Evolutionary conservation across 23 tunicate species (phyloP).

Genomic region (Trididemnum miniatum): DNA sequence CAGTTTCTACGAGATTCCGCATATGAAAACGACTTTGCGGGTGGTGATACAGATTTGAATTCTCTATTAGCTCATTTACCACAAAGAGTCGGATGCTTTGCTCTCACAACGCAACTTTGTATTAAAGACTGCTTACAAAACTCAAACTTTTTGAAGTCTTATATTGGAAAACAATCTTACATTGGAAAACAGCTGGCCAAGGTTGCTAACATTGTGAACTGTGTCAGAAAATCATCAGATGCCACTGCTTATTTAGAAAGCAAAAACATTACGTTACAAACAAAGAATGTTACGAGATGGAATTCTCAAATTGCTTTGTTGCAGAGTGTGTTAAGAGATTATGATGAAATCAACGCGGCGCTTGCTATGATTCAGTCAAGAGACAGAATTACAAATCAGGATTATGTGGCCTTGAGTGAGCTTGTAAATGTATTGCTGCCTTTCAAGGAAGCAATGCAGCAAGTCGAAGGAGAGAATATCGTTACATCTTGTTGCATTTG

Average conservation of each 20-base stretch:
- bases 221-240: conserved; percentile 18
- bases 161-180: too few species aligned
- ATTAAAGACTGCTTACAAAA: conserved; percentile 9
- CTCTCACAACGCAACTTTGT: conserved; percentile 16
- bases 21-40: too few species aligned
- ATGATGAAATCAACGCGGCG: conserved; percentile 29
- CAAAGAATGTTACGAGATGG: conserved; percentile 41
- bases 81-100: conserved; percentile 15
- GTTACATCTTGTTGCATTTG: conserved; percentile 15
- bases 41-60: conserved; percentile 1
- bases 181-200: conserved; percentile 15
- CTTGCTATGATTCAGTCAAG: conserved; percentile 29
- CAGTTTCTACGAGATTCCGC: not conserved
- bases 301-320: conserved; percentile 31
- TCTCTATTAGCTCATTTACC: conserved; percentile 10
- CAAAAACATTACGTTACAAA: conserved; percentile 8
- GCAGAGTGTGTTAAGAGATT: conserved; percentile 30
- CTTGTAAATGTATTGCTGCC: conserved; percentile 32
- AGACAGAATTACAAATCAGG: conserved; percentile 26
- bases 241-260: conserved; percentile 17
- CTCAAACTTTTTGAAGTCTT: conserved; percentile 15
- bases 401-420: conserved; percentile 35
- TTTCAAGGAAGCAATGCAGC: conserved; percentile 39
- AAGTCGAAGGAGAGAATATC: conserved; percentile 29
- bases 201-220: conserved; percentile 23